phyloP scores from a whole-genome alignment of 2,113 vertebrate species.

The Sinocyclocheilus grahami region DNA sequence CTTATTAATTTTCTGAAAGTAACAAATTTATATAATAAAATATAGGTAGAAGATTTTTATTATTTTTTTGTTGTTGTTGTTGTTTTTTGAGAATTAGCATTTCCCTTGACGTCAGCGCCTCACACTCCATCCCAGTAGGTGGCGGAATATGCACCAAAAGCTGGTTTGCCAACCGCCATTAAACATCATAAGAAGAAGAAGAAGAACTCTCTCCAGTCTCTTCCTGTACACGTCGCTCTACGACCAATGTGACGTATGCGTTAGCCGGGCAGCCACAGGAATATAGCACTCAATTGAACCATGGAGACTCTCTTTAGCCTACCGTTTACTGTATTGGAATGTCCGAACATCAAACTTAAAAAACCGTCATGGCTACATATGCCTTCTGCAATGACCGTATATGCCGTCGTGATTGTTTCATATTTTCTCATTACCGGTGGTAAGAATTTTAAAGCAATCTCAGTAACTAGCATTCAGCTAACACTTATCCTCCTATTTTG shows the following conservation, averaged over 20 bases:
- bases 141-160: too few species aligned
- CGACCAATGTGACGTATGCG: slow-evolving; percentile 3
- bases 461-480: slow-evolving; percentile 12
- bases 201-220: background rate
- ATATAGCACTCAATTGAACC: background rate
- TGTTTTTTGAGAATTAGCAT: too few species aligned
- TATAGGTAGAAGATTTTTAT: too few species aligned
- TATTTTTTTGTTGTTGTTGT: too few species aligned
- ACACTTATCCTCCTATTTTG: background rate
- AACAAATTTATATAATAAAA: too few species aligned
- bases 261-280: background rate
- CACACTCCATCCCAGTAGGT: too few species aligned
- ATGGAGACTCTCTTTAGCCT: slow-evolving; percentile 92
- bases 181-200: too few species aligned
- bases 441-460: slow-evolving; percentile 64
- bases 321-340: slow-evolving; percentile 90
- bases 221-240: slow-evolving; percentile 78
- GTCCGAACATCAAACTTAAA: slow-evolving; percentile 95
- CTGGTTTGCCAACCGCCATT: too few species aligned
- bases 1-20: too few species aligned
- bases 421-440: slow-evolving; percentile 99
- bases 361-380: slow-evolving; percentile 95
- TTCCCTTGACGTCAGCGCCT: too few species aligned
- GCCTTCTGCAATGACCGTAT: slow-evolving; percentile 98
- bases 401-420: slow-evolving; percentile 93